Base-by-base conservation (phyloP, 2,113 vertebrate genomes). In the Saccopteryx leptura region DNA sequence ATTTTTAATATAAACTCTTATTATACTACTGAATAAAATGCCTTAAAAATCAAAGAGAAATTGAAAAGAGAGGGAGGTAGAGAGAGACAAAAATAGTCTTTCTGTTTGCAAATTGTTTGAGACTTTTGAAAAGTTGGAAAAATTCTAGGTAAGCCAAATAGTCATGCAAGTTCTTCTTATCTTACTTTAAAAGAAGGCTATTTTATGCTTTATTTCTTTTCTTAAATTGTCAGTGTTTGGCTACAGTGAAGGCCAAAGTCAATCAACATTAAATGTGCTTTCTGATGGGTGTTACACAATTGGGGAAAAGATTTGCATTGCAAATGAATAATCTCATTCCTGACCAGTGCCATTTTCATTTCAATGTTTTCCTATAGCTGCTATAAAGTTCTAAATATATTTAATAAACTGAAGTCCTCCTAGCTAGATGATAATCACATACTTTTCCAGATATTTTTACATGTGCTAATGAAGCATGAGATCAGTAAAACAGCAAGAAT, bases 401-500 rank as follows among this genome's bases (percentile, higher is more conserved):
- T 94, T 9, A 84, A 91, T 92, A 79, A 82, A 50, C 3, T 93
- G 24, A 93, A 72, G 0, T 91, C 7, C 65, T 52, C 56, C 1
- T 4, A 83, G 72, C 19, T 31, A 14, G 33, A 69, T 2, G 48
- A 3, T 81, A 95, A 75, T 75, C 79, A 93, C 56, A 88, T 56
- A 48, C 50, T 96, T 96, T 93, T 5, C 9, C 65, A 97, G 82
- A 1, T 95, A 95, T 96, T 89, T 83, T 96, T 95, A 95, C 2
- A 56, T 79, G 65, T 54, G 13, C 81, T 90, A 69, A 46, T 63
- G 28, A 18, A 69, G 74, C 5, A 13, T 65, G 21, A 78, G 78
- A 93, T 86, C 88, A 60, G 63, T 91, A 80, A 86, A 94, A 14
- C 28, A 94, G 71, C 93, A 96, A 95, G 75, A 95, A 88, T 96